A percentile compares a stretch with the other conserved stretches of the same genome.
phyloP scores from a whole-genome alignment of 2,888 invertebrate species.

The Syritta pipiens region DNA sequence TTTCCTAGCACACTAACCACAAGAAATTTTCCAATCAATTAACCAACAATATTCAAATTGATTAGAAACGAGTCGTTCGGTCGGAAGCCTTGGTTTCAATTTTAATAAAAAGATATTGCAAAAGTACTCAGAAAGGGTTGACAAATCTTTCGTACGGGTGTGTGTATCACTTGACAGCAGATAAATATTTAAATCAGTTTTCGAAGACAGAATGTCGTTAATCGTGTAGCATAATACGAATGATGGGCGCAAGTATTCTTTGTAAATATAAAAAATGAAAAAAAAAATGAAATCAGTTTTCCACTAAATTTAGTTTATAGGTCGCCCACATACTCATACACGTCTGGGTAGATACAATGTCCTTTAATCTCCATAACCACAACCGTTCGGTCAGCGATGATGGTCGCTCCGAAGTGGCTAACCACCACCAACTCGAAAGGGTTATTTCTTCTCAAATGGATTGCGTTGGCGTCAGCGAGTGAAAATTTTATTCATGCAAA shows the following conservation, averaged over 20 bases:
- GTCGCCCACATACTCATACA: not conserved
- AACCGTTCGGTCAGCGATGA: constrained; percentile 15
- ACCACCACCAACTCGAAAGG: constrained; percentile 6
- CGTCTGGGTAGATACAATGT: not conserved
- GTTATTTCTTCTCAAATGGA: constrained; percentile 10
- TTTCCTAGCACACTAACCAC: constrained; percentile 1
- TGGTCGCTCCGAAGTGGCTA: constrained; percentile 24
- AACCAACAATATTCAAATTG: constrained; percentile 3
- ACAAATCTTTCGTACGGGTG: not conserved
- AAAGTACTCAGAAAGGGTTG: constrained; percentile 2
- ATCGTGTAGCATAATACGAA: not conserved
- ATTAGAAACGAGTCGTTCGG: not conserved
- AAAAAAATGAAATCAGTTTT: constrained; percentile 10
- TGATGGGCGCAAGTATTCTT: constrained; percentile 14
- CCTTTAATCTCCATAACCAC: constrained; percentile 1
- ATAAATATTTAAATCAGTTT: constrained; percentile 25
- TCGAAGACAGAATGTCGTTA: constrained; percentile 6
- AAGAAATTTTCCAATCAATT: constrained; percentile 20
- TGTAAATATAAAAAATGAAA: no score
- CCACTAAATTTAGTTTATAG: constrained; percentile 33
- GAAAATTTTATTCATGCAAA: constrained; percentile 24
- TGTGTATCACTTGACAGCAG: constrained; percentile 5
- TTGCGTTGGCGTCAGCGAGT: constrained; percentile 19
- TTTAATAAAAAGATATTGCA: constrained; percentile 4
- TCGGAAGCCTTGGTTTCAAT: not conserved